Conservation (phyloP, 1,140 invertebrate species). For the Venturia canescens region DNA sequence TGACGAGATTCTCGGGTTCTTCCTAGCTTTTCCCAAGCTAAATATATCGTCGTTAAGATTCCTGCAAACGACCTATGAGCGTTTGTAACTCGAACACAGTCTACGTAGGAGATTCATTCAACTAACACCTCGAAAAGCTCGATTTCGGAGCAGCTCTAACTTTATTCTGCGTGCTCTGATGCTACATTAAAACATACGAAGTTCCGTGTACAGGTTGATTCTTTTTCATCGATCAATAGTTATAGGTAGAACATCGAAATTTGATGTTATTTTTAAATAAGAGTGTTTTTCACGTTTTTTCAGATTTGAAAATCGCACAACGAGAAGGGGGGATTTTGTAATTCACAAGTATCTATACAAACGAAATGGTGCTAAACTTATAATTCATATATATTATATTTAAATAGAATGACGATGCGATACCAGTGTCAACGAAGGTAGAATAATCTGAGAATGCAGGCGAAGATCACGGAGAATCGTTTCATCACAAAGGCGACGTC, state of each 20-base stretch:
- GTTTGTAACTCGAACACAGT: background rate
- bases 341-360: background rate
- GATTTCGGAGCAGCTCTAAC: background rate
- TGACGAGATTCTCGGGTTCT: conserved; percentile 10
- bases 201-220: background rate
- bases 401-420: background rate
- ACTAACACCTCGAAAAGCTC: conserved; percentile 26
- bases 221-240: background rate
- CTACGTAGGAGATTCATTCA: background rate
- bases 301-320: no score
- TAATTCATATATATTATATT: background rate
- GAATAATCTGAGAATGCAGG: conserved; percentile 28
- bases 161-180: background rate
- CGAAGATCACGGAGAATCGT: conserved; percentile 41
- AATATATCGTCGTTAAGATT: conserved; percentile 31
- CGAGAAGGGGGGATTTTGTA: no score
- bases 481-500: conserved; percentile 51
- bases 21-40: background rate
- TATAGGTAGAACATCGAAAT: no score
- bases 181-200: background rate
- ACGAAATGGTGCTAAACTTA: background rate
- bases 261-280: no score
- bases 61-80: background rate
- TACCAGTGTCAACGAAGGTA: background rate
- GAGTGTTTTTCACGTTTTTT: no score